These are phyloP conservation scores for Sternotherus odoratus DNA, from an alignment of 2,797 vertebrate genomes.

Conservation along the genomic window DNA sequence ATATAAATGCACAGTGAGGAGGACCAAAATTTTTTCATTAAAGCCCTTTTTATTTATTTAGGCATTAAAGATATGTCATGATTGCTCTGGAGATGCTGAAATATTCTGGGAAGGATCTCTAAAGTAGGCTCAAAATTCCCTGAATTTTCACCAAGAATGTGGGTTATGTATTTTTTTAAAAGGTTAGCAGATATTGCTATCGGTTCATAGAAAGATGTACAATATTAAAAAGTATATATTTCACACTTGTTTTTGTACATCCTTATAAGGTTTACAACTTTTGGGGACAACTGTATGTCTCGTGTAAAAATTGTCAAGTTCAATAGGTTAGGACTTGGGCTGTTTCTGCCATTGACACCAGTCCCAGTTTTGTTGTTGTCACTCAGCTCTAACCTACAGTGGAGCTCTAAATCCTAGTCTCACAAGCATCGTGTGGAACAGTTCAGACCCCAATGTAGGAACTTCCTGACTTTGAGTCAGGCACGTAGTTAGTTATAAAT, in stretches of 20 bases:
- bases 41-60: slow-evolving; percentile 28
- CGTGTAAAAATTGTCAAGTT: not conserved
- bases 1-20: slow-evolving; percentile 7
- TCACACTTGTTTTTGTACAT: not conserved
- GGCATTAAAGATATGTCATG: not conserved
- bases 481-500: not conserved
- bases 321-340: not conserved
- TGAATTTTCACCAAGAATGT: slow-evolving; percentile 1
- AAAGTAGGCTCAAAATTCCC: slow-evolving; percentile 34
- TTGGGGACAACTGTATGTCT: not conserved
- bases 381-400: not conserved
- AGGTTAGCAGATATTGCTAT: not conserved
- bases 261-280: not conserved
- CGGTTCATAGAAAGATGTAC: not conserved
- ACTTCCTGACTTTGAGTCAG: not conserved
- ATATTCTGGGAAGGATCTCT: not conserved
- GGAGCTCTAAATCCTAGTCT: not conserved
- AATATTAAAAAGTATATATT: not conserved
- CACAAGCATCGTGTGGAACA: not conserved
- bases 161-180: not conserved
- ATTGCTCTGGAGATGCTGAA: slow-evolving; percentile 11
- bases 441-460: not conserved
- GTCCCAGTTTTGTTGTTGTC: not conserved
- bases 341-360: not conserved
- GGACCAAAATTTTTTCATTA: slow-evolving; percentile 16